Percentiles rank a stretch among this genome's conserved stretches.
phyloP scores from a whole-genome alignment of 35 echinoderm and acorn worm genomes.

The Heliocidaris erythrogramma region DNA sequence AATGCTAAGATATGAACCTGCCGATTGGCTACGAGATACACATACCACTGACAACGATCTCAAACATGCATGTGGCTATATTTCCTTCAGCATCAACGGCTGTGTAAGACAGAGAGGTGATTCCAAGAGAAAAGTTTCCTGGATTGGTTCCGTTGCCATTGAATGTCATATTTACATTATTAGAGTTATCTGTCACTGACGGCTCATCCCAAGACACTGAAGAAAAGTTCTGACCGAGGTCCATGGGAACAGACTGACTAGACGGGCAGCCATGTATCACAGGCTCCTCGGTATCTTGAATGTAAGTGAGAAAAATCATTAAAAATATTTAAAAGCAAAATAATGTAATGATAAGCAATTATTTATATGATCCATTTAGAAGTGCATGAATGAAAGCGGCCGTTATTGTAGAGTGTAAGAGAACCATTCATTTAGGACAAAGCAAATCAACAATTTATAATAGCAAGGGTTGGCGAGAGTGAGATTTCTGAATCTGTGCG shows the following conservation, averaged over 20 bases:
- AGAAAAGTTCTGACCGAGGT: not conserved
- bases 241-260: not conserved
- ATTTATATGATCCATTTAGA: too few species aligned
- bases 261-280: not conserved
- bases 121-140: not conserved
- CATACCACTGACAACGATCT: not conserved
- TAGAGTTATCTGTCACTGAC: not conserved
- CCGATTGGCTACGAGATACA: not conserved
- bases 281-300: not conserved
- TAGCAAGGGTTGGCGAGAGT: too few species aligned
- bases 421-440: too few species aligned
- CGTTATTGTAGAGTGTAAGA: too few species aligned
- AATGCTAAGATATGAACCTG: too few species aligned
- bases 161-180: not conserved
- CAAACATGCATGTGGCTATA: not conserved
- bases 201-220: not conserved
- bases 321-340: too few species aligned
- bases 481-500: too few species aligned
- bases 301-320: too few species aligned
- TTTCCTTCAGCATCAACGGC: not conserved
- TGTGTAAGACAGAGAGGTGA: not conserved
- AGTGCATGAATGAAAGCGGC: too few species aligned
- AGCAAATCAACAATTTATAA: too few species aligned
- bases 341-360: too few species aligned
- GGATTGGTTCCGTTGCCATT: not conserved